Evolutionary conservation across 2,113 vertebrate genomes (phyloP).

Genomic region (Aleadryas rufinucha): DNA sequence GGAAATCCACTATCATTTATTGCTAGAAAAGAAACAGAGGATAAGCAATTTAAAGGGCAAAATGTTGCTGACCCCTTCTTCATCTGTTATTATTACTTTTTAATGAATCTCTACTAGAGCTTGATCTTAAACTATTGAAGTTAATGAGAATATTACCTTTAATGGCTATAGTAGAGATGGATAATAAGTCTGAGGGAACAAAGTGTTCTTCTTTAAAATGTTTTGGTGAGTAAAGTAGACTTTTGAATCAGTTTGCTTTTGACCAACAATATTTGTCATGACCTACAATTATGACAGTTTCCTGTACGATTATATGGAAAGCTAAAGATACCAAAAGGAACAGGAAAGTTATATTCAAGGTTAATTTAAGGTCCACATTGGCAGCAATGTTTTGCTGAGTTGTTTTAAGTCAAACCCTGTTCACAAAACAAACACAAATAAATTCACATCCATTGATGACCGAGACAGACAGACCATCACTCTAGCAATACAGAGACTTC

Average conservation of each 20-base stretch:
- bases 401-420: not conserved
- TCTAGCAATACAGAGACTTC: not conserved
- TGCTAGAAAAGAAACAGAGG: not conserved
- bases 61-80: not conserved
- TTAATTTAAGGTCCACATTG: not conserved
- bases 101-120: not conserved
- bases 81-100: constrained; percentile 16
- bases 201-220: not conserved
- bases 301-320: not conserved
- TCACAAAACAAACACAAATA: not conserved
- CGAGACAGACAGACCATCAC: not conserved
- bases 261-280: not conserved
- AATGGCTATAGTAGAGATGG: not conserved
- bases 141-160: not conserved
- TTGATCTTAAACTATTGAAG: not conserved
- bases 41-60: not conserved
- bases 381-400: not conserved
- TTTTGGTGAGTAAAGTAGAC: not conserved
- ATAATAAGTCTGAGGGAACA: not conserved
- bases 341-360: not conserved
- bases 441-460: not conserved
- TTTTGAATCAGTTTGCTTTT: not conserved
- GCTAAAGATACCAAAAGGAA: not conserved
- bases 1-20: not conserved
- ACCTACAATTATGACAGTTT: not conserved